Conservation (phyloP, 2,113 vertebrate species). For the Oryzias melastigma region DNA sequence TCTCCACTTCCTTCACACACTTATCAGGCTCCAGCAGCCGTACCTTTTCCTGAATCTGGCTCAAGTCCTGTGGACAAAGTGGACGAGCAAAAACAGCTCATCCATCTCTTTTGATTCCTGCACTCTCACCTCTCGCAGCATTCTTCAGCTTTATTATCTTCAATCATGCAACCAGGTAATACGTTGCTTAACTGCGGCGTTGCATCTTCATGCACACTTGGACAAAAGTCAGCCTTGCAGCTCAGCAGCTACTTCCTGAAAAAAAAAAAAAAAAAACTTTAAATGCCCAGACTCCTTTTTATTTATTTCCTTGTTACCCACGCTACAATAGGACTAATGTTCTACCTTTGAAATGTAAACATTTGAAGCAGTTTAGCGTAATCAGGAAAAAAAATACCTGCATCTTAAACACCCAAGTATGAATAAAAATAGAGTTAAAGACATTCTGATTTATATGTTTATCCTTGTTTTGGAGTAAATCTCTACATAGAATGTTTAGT, state of each 20-base stretch:
- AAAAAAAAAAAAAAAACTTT: not conserved
- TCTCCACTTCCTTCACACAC: conserved; percentile 71
- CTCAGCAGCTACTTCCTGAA: conserved; percentile 47
- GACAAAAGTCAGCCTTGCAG: conserved; percentile 37
- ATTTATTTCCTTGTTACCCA: conserved; percentile 51
- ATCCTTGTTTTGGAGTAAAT: not conserved
- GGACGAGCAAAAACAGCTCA: conserved; percentile 56
- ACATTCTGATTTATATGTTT: not conserved
- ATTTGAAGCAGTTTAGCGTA: not conserved
- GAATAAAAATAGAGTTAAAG: not conserved
- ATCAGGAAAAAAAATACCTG: not conserved
- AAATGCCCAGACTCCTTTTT: conserved; percentile 53
- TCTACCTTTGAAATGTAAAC: conserved; percentile 42
- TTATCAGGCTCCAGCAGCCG: conserved; percentile 73
- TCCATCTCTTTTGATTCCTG: conserved; percentile 31
- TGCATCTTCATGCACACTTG: not conserved
- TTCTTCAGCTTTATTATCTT: conserved; percentile 11
- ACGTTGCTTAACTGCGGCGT: not conserved
- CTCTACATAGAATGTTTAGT: too few species aligned
- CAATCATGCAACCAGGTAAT: conserved; percentile 18
- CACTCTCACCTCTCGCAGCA: conserved; percentile 11
- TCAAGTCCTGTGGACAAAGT: conserved; percentile 58
- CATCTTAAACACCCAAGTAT: not conserved
- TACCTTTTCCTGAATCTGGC: conserved; percentile 66
- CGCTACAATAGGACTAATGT: conserved; percentile 34